Percentiles rank a stretch among this genome's conserved stretches.
These are phyloP conservation scores for Thalassoma bifasciatum DNA, from an alignment of 2,113 vertebrate genomes.

Conservation along the genomic window DNA sequence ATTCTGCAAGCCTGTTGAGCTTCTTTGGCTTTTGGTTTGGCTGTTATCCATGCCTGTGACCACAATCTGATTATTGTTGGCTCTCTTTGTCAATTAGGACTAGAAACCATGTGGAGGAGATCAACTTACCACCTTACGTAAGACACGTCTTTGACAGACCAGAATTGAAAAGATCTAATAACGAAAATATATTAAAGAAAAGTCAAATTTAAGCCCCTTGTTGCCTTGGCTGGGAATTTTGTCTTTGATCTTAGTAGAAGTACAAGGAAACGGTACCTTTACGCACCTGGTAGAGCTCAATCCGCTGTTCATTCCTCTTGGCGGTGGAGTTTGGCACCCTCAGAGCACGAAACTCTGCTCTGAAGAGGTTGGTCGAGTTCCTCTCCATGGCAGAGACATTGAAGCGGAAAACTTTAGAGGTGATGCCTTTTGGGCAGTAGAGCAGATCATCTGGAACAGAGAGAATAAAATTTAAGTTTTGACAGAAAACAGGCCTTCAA, in stretches of 20 bases:
- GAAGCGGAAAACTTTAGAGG: slow-evolving; percentile 93
- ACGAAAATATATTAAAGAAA: background rate
- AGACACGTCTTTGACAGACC: slow-evolving; percentile 9
- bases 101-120: slow-evolving; percentile 34
- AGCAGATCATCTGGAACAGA: slow-evolving; percentile 87
- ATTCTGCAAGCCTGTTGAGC: slow-evolving; percentile 40
- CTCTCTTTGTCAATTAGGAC: slow-evolving; percentile 23
- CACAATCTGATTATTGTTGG: slow-evolving; percentile 50
- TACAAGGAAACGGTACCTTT: slow-evolving; percentile 73
- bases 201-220: background rate
- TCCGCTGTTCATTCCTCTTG: slow-evolving; percentile 90
- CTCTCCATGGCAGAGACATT: slow-evolving; percentile 92
- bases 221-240: slow-evolving; percentile 9
- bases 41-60: slow-evolving; percentile 30
- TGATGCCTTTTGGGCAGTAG: slow-evolving; percentile 90
- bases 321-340: slow-evolving; percentile 88
- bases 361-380: slow-evolving; percentile 92
- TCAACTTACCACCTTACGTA: slow-evolving; percentile 38
- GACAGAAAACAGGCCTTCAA: slow-evolving; percentile 2
- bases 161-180: background rate
- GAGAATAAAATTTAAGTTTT: slow-evolving; percentile 32
- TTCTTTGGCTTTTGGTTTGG: slow-evolving; percentile 39
- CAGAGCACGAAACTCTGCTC: slow-evolving; percentile 92
- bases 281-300: slow-evolving; percentile 95
- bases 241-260: slow-evolving; percentile 46